Conservation (phyloP, 2,888 invertebrate species). For the Hofmannophila pseudospretella region DNA sequence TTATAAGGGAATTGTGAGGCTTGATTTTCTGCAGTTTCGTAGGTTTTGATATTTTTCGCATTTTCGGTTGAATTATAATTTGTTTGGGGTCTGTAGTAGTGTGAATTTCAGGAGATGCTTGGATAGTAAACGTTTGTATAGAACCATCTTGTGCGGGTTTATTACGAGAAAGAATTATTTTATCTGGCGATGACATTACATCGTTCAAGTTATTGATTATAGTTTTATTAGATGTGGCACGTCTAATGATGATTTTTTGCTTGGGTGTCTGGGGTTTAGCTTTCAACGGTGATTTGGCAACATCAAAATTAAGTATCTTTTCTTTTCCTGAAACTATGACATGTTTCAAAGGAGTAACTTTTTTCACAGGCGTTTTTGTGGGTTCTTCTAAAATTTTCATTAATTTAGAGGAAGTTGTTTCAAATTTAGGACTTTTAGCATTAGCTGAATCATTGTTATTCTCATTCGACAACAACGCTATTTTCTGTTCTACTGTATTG, state of each 20-base stretch:
- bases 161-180: slow-evolving; percentile 59
- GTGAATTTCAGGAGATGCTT: slow-evolving; percentile 42
- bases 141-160: slow-evolving; percentile 47
- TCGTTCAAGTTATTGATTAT: slow-evolving; percentile 53
- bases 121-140: slow-evolving; percentile 66
- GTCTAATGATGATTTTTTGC: slow-evolving; percentile 68
- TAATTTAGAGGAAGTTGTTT: slow-evolving; percentile 72
- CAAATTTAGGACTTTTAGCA: slow-evolving; percentile 40
- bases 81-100: slow-evolving; percentile 48
- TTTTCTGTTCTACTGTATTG: slow-evolving; percentile 37
- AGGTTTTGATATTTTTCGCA: slow-evolving; percentile 52
- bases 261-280: slow-evolving; percentile 49
- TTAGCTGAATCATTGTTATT: slow-evolving; percentile 35
- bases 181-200: slow-evolving; percentile 43
- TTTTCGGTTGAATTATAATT: slow-evolving; percentile 61
- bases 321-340: slow-evolving; percentile 54
- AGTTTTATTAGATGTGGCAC: slow-evolving; percentile 49
- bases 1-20: slow-evolving; percentile 45
- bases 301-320: slow-evolving; percentile 68
- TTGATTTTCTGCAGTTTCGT: slow-evolving; percentile 57
- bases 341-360: slow-evolving; percentile 43
- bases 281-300: slow-evolving; percentile 51
- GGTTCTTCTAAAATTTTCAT: slow-evolving; percentile 77
- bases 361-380: slow-evolving; percentile 39
- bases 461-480: slow-evolving; percentile 37